These are phyloP conservation scores for Albula goreensis DNA, from an alignment of 2,113 vertebrate species.

Conservation along the genomic window DNA sequence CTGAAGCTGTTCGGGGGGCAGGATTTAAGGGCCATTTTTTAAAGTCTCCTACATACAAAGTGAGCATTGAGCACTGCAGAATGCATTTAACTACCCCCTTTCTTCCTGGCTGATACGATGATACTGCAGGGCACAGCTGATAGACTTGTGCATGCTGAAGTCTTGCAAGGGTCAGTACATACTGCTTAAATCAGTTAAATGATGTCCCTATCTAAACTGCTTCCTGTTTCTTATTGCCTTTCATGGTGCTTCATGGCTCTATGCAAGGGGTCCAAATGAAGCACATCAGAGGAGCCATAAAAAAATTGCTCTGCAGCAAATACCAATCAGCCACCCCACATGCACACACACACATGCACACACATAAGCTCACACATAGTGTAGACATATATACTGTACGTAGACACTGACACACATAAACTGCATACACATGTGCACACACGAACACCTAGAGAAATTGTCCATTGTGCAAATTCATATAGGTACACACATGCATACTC, in stretches of 20 bases:
- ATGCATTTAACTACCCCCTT: background rate
- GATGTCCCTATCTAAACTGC: background rate
- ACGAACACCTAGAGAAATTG: background rate
- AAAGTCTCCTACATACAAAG: too few relatives aligned
- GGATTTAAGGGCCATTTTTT: too few relatives aligned
- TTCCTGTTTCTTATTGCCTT: background rate
- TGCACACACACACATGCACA: background rate
- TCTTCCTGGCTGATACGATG: background rate
- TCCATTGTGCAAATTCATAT: too few relatives aligned
- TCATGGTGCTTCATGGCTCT: background rate
- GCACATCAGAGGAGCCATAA: background rate
- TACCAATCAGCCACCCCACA: background rate
- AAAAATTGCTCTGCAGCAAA: background rate
- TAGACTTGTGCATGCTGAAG: background rate
- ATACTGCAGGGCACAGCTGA: background rate
- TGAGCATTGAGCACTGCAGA: too few relatives aligned
- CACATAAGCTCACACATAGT: too few relatives aligned
- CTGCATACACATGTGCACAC: background rate
- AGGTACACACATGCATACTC: background rate
- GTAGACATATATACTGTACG: too few relatives aligned
- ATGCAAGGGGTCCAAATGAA: background rate
- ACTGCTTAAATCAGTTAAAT: slow-evolving; percentile 1
- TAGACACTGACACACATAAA: too few relatives aligned
- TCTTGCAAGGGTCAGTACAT: background rate
- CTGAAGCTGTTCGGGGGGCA: too few relatives aligned